Percentiles rank a stretch among this genome's conserved stretches.
Conservation (phyloP, 2,797 vertebrate genomes). For the Emys orbicularis region DNA sequence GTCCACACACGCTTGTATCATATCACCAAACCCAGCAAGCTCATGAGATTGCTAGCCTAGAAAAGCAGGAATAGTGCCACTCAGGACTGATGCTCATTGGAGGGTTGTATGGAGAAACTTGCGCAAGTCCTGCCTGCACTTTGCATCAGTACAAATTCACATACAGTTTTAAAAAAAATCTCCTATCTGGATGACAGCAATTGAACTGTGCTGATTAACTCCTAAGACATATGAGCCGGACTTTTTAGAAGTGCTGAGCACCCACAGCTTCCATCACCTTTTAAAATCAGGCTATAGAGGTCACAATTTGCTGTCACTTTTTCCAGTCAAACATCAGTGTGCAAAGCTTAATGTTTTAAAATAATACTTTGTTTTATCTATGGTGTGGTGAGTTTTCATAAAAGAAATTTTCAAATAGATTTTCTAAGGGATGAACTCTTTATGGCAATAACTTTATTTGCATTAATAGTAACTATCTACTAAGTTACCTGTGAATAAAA, state of each 20-base stretch:
- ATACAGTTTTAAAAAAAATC: neutral
- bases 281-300: slow-evolving; percentile 22
- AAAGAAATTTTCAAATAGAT: neutral
- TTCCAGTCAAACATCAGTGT: neutral
- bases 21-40: neutral
- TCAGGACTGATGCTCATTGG: neutral
- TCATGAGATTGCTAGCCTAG: neutral
- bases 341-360: neutral
- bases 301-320: slow-evolving; percentile 12
- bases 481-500: slow-evolving; percentile 39
- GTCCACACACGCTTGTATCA: neutral
- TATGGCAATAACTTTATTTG: neutral
- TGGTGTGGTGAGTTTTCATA: neutral
- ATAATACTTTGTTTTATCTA: neutral
- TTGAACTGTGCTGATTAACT: neutral
- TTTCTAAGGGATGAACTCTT: slow-evolving; percentile 13
- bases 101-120: neutral
- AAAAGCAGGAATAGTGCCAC: neutral
- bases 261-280: neutral
- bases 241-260: slow-evolving; percentile 28
- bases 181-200: neutral
- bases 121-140: neutral
- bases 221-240: neutral
- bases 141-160: neutral
- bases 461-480: slow-evolving; percentile 13